Conservation (phyloP, 2,113 vertebrate genomes). For the Grus americana region DNA sequence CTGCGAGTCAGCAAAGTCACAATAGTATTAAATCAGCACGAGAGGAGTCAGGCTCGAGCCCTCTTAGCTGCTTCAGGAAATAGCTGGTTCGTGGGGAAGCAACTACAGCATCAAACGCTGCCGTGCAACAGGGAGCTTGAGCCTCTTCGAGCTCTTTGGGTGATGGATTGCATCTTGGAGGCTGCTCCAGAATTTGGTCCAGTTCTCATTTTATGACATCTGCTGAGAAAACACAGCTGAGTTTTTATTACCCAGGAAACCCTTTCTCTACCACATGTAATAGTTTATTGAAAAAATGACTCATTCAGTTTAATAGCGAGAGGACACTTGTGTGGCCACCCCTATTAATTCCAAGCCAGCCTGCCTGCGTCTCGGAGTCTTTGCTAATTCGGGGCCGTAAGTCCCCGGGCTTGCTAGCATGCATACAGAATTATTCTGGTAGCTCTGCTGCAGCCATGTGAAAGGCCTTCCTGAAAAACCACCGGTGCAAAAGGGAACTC, state of each 20-base stretch:
- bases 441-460: background rate
- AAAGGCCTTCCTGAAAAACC: background rate
- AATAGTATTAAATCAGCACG: background rate
- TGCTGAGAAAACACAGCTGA: background rate
- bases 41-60: background rate
- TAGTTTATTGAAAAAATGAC: background rate
- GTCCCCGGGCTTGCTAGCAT: background rate
- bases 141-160: background rate
- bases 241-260: background rate
- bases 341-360: background rate
- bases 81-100: background rate
- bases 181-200: background rate
- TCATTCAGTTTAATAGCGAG: background rate
- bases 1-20: background rate
- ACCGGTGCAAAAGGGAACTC: background rate
- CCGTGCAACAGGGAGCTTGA: background rate
- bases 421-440: background rate
- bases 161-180: background rate
- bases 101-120: background rate
- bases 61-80: background rate
- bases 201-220: background rate
- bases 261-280: background rate
- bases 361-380: background rate
- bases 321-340: background rate
- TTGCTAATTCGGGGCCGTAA: background rate